A percentile compares a stretch with the other conserved stretches of the same genome.
phyloP scores from a whole-genome alignment of 2,113 vertebrate species.

The Thermophis baileyi region DNA sequence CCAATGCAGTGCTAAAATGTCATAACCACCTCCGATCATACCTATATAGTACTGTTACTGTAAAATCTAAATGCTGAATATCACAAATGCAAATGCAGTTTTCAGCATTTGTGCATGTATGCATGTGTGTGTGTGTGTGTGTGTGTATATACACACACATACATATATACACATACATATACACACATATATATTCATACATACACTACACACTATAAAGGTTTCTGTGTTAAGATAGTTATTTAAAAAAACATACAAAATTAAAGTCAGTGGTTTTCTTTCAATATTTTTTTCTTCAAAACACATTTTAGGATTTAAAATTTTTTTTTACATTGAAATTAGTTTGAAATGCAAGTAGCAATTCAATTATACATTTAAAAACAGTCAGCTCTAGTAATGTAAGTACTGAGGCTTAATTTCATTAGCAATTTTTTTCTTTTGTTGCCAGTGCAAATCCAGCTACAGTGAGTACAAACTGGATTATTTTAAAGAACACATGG shows the following conservation, averaged over 20 bases:
- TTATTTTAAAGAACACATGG: slow-evolving; percentile 61
- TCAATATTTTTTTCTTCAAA: slow-evolving; percentile 54
- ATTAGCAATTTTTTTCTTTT: slow-evolving; percentile 50
- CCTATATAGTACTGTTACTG: slow-evolving; percentile 34
- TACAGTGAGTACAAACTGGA: slow-evolving; percentile 58
- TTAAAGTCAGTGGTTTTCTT: not conserved
- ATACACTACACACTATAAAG: slow-evolving; percentile 26
- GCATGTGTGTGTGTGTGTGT: not conserved
- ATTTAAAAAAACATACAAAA: slow-evolving; percentile 2
- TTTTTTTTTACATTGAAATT: slow-evolving; percentile 51
- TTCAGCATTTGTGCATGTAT: not conserved
- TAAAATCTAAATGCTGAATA: slow-evolving; percentile 49
- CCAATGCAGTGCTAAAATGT: slow-evolving; percentile 36
- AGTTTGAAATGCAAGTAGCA: slow-evolving; percentile 54
- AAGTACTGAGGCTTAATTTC: slow-evolving; percentile 52
- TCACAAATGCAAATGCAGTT: slow-evolving; percentile 43
- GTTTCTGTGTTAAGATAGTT: not conserved
- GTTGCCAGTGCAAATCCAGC: slow-evolving; percentile 52
- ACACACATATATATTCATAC: not conserved
- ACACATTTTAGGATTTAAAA: slow-evolving; percentile 40
- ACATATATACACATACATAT: no score
- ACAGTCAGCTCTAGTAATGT: slow-evolving; percentile 53
- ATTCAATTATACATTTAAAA: slow-evolving; percentile 27
- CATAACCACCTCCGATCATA: slow-evolving; percentile 26
- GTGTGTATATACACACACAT: not conserved